Evolutionary conservation across 2,113 vertebrate species (phyloP).

Genomic region (Entelurus aequoreus): DNA sequence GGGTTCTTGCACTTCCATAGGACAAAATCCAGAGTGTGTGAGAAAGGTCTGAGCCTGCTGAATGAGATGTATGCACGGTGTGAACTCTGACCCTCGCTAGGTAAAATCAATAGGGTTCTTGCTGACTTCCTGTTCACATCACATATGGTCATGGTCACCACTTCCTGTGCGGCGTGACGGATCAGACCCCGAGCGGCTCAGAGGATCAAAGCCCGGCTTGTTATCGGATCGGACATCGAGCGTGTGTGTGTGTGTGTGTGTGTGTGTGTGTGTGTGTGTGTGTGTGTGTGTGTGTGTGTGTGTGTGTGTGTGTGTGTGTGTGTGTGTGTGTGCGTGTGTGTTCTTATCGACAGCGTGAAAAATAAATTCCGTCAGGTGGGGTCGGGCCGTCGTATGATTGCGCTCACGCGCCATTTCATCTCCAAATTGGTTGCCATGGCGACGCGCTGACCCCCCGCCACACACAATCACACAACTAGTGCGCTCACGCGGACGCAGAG

Average conservation of each 20-base stretch:
- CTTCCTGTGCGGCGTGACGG: neutral
- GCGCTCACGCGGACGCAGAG: no score
- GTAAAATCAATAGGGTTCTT: no score
- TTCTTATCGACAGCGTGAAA: constrained; percentile 6
- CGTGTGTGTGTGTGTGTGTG: constrained; percentile 4
- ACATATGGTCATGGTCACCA: neutral
- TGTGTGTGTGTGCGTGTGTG: constrained; percentile 5
- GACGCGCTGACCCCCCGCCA: constrained; percentile 13
- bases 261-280: constrained; percentile 11
- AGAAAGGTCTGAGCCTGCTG: no score
- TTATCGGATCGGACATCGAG: constrained; percentile 19
- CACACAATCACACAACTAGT: neutral
- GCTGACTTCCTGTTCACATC: no score
- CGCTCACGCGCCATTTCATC: constrained; percentile 15
- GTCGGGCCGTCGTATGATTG: constrained; percentile 26
- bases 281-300: constrained; percentile 7
- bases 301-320: no score
- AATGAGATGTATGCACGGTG: no score
- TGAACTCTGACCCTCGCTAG: no score
- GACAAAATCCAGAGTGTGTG: no score
- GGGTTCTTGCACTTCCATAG: no score
- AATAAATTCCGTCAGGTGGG: constrained; percentile 25
- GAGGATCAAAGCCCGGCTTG: constrained; percentile 3
- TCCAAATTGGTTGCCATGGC: constrained; percentile 32
- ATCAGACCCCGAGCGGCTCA: constrained; percentile 11